Base-by-base conservation (phyloP, 2,797 vertebrate genomes). In the Amniataba percoides region DNA sequence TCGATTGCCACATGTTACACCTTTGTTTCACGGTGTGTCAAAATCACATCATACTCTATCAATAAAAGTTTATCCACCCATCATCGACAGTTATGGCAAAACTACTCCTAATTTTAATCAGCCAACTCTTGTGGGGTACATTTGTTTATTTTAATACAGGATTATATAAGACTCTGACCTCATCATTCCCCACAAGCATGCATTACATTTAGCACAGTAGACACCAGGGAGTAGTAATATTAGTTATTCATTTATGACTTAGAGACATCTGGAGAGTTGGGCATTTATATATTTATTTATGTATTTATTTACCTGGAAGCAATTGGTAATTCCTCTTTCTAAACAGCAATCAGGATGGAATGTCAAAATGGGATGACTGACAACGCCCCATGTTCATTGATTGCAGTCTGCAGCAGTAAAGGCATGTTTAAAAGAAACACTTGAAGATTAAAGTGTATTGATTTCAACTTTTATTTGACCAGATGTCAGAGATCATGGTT, bases 291-390 rank as follows among this genome's bases (percentile, higher is more conserved):
- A 14, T 62, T 10, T 45, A 59, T 40, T 19, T 21, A 48, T 53
- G 15, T 34, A 14, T 62, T 10, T 45, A 49, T 66, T 16, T 45
- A 11, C 52, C 45, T 31, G 3, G 36, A 11, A 52, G 10, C 19
- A 46, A 34, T n/a, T 55, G 18, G 1, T 42, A 53, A 36, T 51
- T 55, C 5, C 4, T 31, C 8, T 70, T 42, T 55, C 2, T 49
- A n/a, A 60, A 60, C 57, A 9, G n/a, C 39, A 18, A 42, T 48
- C 39, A 55, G 4, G 19, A 42, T 31, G 43, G 11, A n/a, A 27
- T 45, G 36, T 23, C 58, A 80, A 65, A 63, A 52, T 16, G 4
- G 5, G 46, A 43, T 60, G 3, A 74, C 52, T n/a, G 5, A 25
- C 60, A 46, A 51, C 43, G 65, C 45, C n/a, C 7, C 1, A 9